Percentiles rank a stretch among this genome's conserved stretches.
Conservation (phyloP, 2,797 vertebrate species). For the Orientallactaga sibirica region DNA sequence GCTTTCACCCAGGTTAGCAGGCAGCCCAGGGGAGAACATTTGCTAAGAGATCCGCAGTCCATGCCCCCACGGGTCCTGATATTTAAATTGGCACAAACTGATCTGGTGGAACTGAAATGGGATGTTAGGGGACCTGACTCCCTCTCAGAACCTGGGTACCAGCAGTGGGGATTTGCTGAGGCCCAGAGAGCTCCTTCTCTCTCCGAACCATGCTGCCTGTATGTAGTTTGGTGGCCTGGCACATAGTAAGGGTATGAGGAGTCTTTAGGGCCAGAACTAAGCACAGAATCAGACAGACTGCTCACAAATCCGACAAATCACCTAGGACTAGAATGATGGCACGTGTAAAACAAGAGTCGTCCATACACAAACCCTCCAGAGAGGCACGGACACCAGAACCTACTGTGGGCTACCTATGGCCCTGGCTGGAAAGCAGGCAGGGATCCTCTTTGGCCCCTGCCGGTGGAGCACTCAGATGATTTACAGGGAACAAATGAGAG, state of each 20-base stretch:
- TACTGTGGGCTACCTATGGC: background rate
- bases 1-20: background rate
- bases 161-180: no score
- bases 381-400: background rate
- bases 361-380: background rate
- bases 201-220: background rate
- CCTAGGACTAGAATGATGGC: background rate
- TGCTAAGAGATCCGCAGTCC: background rate
- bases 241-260: background rate
- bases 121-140: no score
- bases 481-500: background rate
- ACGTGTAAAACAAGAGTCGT: background rate
- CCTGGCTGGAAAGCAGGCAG: background rate
- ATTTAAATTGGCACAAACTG: background rate
- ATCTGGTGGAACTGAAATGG: background rate
- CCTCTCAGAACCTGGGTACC: no score
- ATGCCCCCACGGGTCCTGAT: background rate
- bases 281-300: background rate
- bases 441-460: no score
- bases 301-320: conserved; percentile 2
- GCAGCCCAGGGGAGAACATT: background rate
- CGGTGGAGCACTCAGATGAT: background rate
- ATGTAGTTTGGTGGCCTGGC: background rate
- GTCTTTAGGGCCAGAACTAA: background rate
- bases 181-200: background rate